These are phyloP conservation scores for Phytoseiulus persimilis DNA, from an alignment of 2,888 invertebrate genomes.

Conservation along the genomic window DNA sequence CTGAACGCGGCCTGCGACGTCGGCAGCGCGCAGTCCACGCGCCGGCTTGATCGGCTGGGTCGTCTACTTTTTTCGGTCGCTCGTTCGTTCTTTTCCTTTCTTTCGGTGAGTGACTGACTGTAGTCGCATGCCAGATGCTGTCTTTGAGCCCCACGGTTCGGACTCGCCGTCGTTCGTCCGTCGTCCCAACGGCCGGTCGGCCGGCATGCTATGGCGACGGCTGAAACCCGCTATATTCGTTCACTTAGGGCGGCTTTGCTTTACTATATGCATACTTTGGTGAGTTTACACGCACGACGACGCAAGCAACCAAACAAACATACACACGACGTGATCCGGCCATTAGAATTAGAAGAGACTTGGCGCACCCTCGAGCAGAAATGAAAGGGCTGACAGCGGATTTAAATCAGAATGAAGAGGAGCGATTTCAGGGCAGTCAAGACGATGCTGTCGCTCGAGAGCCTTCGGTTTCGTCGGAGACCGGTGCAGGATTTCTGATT, in stretches of 20 bases:
- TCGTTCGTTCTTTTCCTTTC: not conserved
- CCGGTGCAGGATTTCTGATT: too few species aligned
- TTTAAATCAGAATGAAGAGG: not conserved
- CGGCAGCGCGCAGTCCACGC: not conserved
- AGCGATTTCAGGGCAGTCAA: not conserved
- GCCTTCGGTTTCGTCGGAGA: too few species aligned
- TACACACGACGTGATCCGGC: not conserved
- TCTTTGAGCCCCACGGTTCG: not conserved
- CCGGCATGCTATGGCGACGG: not conserved
- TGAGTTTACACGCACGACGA: not conserved
- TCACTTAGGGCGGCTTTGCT: not conserved
- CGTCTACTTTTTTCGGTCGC: not conserved
- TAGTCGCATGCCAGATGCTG: slow-evolving; percentile 5
- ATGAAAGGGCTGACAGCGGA: not conserved
- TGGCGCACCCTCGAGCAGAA: not conserved
- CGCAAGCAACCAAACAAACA: not conserved
- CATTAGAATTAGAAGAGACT: not conserved
- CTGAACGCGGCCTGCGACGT: not conserved
- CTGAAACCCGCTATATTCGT: not conserved
- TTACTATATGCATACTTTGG: not conserved
- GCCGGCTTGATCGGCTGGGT: not conserved
- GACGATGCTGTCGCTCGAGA: too few species aligned
- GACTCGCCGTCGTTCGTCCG: not conserved
- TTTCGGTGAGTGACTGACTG: not conserved
- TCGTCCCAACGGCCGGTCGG: not conserved